A percentile compares a stretch with the other conserved stretches of the same genome.
These are phyloP conservation scores for Hafferia zeledoni DNA, from an alignment of 2,797 vertebrate genomes.

Conservation along the genomic window DNA sequence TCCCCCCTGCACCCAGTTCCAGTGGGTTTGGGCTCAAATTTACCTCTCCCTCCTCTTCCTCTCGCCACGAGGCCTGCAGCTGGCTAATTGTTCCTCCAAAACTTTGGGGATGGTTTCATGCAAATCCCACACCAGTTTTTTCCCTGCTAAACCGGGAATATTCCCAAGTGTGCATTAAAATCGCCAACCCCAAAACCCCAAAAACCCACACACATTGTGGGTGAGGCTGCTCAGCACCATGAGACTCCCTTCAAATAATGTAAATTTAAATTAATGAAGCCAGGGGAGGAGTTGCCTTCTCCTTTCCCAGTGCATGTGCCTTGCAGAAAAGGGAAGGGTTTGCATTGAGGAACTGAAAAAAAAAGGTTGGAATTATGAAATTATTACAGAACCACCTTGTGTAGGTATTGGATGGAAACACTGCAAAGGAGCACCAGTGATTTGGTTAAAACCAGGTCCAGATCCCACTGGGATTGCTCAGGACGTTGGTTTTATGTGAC, in stretches of 20 bases:
- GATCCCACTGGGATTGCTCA: not conserved
- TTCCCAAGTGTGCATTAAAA: conserved; percentile 17
- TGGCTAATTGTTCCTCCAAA: conserved; percentile 49
- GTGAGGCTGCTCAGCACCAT: conserved; percentile 46
- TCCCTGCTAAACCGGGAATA: conserved; percentile 15
- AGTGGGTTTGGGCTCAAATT: conserved; percentile 21
- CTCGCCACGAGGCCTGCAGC: conserved; percentile 43
- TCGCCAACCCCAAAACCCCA: not conserved
- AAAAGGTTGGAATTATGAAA: not conserved
- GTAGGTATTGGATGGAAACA: not conserved
- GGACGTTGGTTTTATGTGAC: not conserved
- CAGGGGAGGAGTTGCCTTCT: not conserved
- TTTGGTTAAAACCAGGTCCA: not conserved
- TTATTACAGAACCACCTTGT: accelerated
- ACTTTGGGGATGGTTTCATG: conserved; percentile 56
- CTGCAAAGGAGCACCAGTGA: accelerated
- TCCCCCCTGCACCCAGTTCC: not conserved
- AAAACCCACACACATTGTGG: conserved; percentile 69
- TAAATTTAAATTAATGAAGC: conserved; percentile 35
- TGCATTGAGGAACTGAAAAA: not conserved
- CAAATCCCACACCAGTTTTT: conserved; percentile 14
- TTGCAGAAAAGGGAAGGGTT: not conserved
- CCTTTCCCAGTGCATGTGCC: conserved; percentile 15
- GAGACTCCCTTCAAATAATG: conserved; percentile 53
- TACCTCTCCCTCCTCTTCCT: conserved; percentile 48